Base-by-base conservation (phyloP, 2,113 vertebrate genomes). In the Melanerpes aurifrons region DNA sequence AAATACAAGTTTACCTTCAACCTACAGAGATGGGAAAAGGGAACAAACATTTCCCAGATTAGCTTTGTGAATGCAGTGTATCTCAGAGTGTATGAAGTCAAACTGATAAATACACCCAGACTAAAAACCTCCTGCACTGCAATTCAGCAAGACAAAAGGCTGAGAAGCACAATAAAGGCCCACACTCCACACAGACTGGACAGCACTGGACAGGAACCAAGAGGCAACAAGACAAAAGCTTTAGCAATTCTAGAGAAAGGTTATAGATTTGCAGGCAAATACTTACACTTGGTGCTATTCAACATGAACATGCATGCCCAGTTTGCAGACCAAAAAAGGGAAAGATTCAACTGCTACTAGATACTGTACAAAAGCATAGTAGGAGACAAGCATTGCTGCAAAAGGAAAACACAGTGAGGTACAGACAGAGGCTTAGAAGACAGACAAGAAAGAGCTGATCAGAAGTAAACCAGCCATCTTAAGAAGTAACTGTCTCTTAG, bases 331-430 rank as follows among this genome's bases (percentile, higher is more conserved):
- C 90, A 75, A 0, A 0, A 69, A 89, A 89, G 81, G 2, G 48
- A 66, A 86, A 93, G 83, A 70, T 56, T 76, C 70, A 90, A 58
- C 63, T 81, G 86, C 58, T 91, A 92, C 47, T 58, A 91, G 63
- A 58, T 45, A 86, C 2, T 66, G 57, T 64, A 54, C 9, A 92
- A 92, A 77, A 11, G 62, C 50, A 90, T 7, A 92, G 80, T 4
- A 93, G 83, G 70, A 95, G 45, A 84, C 18, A 87, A 75, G 62
- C 31, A 56, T 84, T 84, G 73, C 90, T 95, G 89, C 70, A 78
- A 84, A 88, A 66, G 24, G 74, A 91, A 85, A 69, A 85, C 19
- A 94, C 78, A 29, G 35, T 26, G 20, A 91, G 0, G 2, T 18
- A 89, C 47, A 90, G 72, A 94, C 75, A 74, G 90, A 31, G 31